Conservation (phyloP, 1,140 invertebrate genomes). For the Linepithema humile region DNA sequence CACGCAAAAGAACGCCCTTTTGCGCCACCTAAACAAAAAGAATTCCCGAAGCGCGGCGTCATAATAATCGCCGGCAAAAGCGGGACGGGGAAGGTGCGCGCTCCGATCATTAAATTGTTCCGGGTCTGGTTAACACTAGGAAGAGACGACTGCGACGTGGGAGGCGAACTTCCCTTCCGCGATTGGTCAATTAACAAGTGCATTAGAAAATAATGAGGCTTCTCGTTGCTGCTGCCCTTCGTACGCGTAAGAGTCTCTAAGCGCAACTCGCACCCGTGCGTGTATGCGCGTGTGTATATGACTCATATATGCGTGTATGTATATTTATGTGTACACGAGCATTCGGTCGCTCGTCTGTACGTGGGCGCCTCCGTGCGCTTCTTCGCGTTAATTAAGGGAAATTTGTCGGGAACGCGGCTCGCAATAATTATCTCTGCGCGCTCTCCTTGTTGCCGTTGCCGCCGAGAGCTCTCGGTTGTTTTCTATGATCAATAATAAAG, state of each 20-base stretch:
- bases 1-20: too few relatives aligned
- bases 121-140: slow-evolving; percentile 80
- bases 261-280: slow-evolving; percentile 23
- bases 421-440: slow-evolving; percentile 46
- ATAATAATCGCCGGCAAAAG: slow-evolving; percentile 60
- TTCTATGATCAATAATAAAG: slow-evolving; percentile 39
- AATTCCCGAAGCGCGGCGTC: slow-evolving; percentile 44
- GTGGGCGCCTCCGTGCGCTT: slow-evolving; percentile 38
- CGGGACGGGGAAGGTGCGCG: slow-evolving; percentile 53
- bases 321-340: not conserved
- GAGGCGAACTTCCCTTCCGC: slow-evolving; percentile 70
- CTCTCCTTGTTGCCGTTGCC: slow-evolving; percentile 23
- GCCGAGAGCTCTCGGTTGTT: slow-evolving; percentile 6
- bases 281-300: too few relatives aligned
- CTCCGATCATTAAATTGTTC: slow-evolving; percentile 84
- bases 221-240: slow-evolving; percentile 61
- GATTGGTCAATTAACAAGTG: slow-evolving; percentile 82
- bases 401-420: slow-evolving; percentile 64
- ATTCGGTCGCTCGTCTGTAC: slow-evolving; percentile 21
- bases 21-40: slow-evolving; percentile 6
- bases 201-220: slow-evolving; percentile 84
- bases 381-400: slow-evolving; percentile 68
- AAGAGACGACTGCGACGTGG: slow-evolving; percentile 72
- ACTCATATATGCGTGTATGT: not conserved
- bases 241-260: slow-evolving; percentile 52